A percentile compares a stretch with the other conserved stretches of the same genome.
Evolutionary conservation across 2,113 vertebrate species (phyloP).

Genomic region (Sturnus vulgaris): DNA sequence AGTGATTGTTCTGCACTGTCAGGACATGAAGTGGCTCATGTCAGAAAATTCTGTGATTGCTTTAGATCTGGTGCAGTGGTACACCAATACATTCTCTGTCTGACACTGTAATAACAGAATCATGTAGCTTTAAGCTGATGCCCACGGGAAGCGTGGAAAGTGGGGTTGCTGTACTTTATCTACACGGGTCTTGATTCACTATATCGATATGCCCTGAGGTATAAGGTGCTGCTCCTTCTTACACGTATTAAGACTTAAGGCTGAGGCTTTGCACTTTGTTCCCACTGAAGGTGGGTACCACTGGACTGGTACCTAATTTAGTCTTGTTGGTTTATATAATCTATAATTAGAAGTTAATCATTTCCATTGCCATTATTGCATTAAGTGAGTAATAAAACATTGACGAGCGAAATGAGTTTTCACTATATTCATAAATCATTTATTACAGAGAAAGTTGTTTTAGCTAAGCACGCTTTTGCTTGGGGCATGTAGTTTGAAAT

Average conservation of each 20-base stretch:
- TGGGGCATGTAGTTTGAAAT: not conserved
- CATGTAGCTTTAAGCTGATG: not conserved
- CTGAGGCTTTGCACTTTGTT: not conserved
- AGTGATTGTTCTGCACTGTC: not conserved
- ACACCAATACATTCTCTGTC: not conserved
- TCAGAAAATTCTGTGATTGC: not conserved
- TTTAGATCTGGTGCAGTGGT: not conserved
- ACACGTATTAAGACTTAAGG: not conserved
- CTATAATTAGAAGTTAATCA: not conserved
- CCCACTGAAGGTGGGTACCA: not conserved
- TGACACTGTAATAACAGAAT: not conserved
- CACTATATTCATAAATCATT: not conserved
- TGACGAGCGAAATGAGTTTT: not conserved
- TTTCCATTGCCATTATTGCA: not conserved
- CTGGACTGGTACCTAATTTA: not conserved
- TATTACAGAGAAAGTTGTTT: not conserved
- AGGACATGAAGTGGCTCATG: not conserved
- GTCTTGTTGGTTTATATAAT: not conserved
- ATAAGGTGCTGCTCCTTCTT: not conserved
- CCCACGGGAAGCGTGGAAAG: not conserved
- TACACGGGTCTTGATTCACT: not conserved
- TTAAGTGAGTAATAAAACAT: not conserved
- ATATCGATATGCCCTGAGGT: not conserved
- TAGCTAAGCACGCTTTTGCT: not conserved
- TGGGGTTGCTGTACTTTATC: not conserved